Evolutionary conservation across 2,797 vertebrate genomes (phyloP).

Genomic region (Rhincodon typus): DNA sequence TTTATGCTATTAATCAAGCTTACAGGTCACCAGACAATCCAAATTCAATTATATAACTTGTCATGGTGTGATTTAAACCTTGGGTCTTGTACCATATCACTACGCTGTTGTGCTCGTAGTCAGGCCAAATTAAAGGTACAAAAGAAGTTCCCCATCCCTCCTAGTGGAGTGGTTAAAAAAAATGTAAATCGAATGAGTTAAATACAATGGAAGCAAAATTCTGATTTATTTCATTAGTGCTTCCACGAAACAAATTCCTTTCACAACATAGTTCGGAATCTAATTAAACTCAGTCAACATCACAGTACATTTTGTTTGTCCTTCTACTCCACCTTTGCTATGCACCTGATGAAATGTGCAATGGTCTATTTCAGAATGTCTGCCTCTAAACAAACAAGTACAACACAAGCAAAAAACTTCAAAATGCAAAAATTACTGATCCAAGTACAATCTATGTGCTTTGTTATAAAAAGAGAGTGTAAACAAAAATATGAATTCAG

Average conservation of each 20-base stretch:
- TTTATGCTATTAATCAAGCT: background rate
- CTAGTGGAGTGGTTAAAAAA: background rate
- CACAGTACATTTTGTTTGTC: background rate
- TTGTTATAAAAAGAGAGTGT: background rate
- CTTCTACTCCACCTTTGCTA: background rate
- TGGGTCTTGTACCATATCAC: background rate
- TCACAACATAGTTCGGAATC: background rate
- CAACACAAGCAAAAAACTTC: background rate
- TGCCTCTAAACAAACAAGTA: background rate
- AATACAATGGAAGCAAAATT: background rate
- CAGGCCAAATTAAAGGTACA: background rate
- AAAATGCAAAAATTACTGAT: constrained; percentile 8
- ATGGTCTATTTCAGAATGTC: background rate
- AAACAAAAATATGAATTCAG: background rate
- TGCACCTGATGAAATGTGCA: background rate
- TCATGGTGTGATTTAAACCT: background rate
- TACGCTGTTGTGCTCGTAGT: background rate
- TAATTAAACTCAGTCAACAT: background rate
- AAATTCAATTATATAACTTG: background rate
- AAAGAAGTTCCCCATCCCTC: background rate
- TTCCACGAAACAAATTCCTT: background rate
- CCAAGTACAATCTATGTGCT: background rate
- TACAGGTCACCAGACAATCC: background rate
- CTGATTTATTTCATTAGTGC: background rate
- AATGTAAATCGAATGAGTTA: background rate